Percentiles rank a stretch among this genome's conserved stretches.
Evolutionary conservation across 2,797 vertebrate genomes (phyloP).

Genomic region (Eidolon dupreanum): DNA sequence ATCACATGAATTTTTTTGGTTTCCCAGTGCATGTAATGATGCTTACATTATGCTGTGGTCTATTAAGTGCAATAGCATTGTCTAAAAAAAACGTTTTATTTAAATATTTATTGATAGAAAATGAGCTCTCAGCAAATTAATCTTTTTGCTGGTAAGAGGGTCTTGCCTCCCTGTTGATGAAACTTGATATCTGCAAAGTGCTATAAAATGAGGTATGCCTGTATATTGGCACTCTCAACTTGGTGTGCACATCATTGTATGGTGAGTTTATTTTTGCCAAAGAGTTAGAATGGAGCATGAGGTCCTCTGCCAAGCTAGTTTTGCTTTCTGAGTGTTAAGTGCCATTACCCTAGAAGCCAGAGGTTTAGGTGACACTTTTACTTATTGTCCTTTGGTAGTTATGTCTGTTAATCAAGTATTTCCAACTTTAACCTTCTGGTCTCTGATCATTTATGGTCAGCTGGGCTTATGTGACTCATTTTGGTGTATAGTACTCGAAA

Average conservation of each 20-base stretch:
- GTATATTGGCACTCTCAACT: not conserved
- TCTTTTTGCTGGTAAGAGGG: not conserved
- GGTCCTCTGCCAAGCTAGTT: not conserved
- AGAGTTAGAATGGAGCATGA: not conserved
- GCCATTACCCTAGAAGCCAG: not conserved
- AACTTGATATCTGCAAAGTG: not conserved
- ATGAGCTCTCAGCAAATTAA: not conserved
- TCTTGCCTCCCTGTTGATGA: not conserved
- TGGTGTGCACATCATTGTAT: not conserved
- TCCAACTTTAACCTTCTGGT: not conserved
- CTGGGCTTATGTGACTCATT: not conserved
- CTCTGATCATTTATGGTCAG: not conserved
- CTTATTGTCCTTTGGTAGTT: not conserved
- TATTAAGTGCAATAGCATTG: not conserved
- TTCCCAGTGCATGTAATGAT: not conserved
- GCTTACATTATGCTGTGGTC: not conserved
- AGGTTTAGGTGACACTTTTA: not conserved
- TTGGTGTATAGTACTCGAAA: not conserved
- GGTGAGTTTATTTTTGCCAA: not conserved
- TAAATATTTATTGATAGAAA: not conserved
- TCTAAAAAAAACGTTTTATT: not conserved
- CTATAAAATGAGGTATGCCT: not conserved
- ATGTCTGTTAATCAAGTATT: not conserved
- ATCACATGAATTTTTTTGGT: not conserved
- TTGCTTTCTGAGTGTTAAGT: not conserved